Conservation (phyloP, 1,140 invertebrate species). For the Brachionus rubens region DNA sequence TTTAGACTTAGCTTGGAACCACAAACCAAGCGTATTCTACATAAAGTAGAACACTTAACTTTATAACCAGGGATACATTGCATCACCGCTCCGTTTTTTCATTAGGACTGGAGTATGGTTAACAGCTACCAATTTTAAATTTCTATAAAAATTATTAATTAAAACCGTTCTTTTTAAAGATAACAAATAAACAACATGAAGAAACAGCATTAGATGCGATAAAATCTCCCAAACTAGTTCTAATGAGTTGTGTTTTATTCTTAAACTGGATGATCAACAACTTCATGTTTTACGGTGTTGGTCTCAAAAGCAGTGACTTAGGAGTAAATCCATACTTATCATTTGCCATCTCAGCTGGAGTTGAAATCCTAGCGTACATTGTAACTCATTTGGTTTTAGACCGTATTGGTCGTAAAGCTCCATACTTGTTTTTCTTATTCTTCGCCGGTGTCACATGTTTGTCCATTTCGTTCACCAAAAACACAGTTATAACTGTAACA, state of each 20-base stretch:
- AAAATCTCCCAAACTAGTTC: neutral
- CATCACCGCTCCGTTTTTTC: too few species aligned
- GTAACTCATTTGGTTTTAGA: constrained; percentile 22
- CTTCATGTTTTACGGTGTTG: constrained; percentile 45
- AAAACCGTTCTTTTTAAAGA: constrained; percentile 2
- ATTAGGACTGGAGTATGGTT: too few species aligned
- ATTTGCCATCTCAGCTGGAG: constrained; percentile 17
- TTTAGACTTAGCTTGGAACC: too few species aligned
- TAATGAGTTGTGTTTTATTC: constrained; percentile 24
- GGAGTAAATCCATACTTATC: constrained; percentile 20
- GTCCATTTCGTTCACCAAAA: constrained; percentile 17
- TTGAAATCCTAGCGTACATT: constrained; percentile 29
- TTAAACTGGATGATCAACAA: constrained; percentile 35
- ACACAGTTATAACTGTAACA: constrained; percentile 41
- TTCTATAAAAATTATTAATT: neutral
- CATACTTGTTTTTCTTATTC: constrained; percentile 10
- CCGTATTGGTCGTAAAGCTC: constrained; percentile 20
- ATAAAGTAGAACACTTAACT: too few species aligned
- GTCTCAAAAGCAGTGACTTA: constrained; percentile 26
- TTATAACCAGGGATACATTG: too few species aligned
- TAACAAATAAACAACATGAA: constrained; percentile 6
- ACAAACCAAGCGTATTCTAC: too few species aligned
- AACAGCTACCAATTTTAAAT: too few species aligned
- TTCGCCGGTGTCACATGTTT: constrained; percentile 19
- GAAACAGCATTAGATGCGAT: neutral